Evolutionary conservation across 2,888 invertebrate species (phyloP).

Genomic region (Limnephilus auricula): DNA sequence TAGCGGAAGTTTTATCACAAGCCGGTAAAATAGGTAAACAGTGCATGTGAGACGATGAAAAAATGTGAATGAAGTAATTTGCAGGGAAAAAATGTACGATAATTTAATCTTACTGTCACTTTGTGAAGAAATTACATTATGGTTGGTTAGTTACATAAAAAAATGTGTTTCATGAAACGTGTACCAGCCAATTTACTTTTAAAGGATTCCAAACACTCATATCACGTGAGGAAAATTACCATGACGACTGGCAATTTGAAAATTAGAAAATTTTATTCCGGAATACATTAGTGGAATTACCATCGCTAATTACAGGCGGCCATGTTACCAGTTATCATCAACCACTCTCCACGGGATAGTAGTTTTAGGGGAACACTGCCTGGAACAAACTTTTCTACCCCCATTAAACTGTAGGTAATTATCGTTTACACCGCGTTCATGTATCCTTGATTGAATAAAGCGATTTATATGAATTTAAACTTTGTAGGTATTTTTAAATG

Average conservation of each 20-base stretch:
- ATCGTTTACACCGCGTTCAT: constrained; percentile 2
- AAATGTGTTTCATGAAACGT: too few relatives aligned
- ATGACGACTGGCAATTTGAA: background rate
- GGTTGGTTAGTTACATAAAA: too few relatives aligned
- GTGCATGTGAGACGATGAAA: too few relatives aligned
- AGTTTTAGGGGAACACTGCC: background rate
- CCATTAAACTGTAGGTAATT: background rate
- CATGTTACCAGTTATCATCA: background rate
- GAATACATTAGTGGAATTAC: constrained; percentile 2
- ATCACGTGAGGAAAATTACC: background rate
- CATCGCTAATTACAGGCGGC: background rate
- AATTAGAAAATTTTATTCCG: background rate
- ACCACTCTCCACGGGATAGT: background rate
- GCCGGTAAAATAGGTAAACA: too few relatives aligned
- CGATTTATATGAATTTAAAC: background rate
- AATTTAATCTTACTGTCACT: too few relatives aligned
- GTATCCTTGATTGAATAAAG: background rate
- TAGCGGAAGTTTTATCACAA: too few relatives aligned
- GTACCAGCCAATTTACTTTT: background rate
- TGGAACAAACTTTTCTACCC: background rate
- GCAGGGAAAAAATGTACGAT: too few relatives aligned
- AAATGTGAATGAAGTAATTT: too few relatives aligned
- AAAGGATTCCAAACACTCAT: background rate
- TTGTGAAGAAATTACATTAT: too few relatives aligned
- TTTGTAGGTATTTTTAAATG: background rate